These are phyloP conservation scores for Mormyrops boulengeri DNA, from an alignment of 2,797 vertebrate species.

Conservation along the genomic window DNA sequence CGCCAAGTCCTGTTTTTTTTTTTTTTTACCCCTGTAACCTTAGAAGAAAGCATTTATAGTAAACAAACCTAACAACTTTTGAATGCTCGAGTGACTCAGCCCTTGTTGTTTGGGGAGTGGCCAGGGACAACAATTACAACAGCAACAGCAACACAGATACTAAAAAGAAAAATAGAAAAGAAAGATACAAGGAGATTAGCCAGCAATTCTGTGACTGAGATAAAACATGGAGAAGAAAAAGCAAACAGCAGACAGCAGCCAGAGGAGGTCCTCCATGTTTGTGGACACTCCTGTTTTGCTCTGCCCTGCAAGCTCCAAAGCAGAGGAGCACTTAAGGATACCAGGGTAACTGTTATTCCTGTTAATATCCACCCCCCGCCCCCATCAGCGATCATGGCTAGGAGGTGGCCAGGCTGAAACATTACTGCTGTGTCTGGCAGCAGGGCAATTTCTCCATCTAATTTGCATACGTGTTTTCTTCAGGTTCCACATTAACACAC, in stretches of 20 bases:
- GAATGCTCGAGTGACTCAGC: background rate
- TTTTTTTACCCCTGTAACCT: background rate
- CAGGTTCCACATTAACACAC: background rate
- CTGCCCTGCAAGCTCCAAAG: background rate
- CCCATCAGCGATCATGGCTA: conserved; percentile 18
- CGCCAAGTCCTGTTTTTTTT: background rate
- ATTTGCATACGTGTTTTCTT: background rate
- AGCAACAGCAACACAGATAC: background rate
- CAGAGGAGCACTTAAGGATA: background rate
- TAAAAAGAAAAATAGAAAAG: conserved; percentile 7
- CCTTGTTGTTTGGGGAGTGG: conserved; percentile 8
- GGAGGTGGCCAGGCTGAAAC: conserved; percentile 9
- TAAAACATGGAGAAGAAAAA: background rate
- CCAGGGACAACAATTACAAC: conserved; percentile 10
- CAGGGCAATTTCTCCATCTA: background rate
- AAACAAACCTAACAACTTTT: conserved; percentile 11
- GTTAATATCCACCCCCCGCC: background rate
- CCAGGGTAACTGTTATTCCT: background rate
- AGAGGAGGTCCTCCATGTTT: background rate
- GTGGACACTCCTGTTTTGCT: background rate
- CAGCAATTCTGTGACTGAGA: background rate
- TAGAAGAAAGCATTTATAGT: conserved; percentile 11
- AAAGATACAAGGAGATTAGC: background rate
- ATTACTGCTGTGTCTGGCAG: background rate
- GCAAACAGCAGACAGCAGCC: background rate